Base-by-base conservation (phyloP, 2,113 vertebrate genomes). In the Mesitornis unicolor region DNA sequence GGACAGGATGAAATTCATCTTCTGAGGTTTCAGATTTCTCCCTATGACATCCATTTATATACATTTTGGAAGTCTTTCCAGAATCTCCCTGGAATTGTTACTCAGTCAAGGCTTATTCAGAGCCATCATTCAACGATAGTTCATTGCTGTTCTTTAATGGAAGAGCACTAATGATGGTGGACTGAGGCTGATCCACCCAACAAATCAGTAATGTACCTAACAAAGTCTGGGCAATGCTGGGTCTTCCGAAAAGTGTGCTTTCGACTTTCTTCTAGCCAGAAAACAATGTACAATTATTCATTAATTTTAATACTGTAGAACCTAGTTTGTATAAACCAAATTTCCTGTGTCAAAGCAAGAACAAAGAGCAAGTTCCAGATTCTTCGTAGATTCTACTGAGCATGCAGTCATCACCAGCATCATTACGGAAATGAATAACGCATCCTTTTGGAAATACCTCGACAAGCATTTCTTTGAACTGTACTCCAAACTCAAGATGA, bases 401-500 rank as follows among this genome's bases (percentile, higher is more conserved):
- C 2, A 0, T 40, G 68, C 88, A 84, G 36, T 36, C 85, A 84
- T 16, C 68, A 71, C 13, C 64, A 71, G n/a, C 83, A 89, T 68
- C 16, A 0, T 78, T 90, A 94, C 79, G 92, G 84, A 93, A 96
- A 92, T 78, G 60, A 89, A 16, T 42, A 86, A 81, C 33, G 2
- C 61, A 90, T 92, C 76, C 73, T 92, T 92, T 75, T 90, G 92
- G 92, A 96, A 90, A 84, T 20, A 38, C 68, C 93, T 69, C 67
- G 76, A 91, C 93, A 87, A 90, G 56, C 69, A 78, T 77, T 91
- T 84, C 89, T 96, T 81, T 95, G 91, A 96, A 94, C 63, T 89
- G 64, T 92, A 81, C 91, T 94, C 92, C 84, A 94, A 47, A 87
- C 51, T 73, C 74, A 80, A 64, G 82, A 76, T 51, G 75, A 83